A percentile compares a stretch with the other conserved stretches of the same genome.
These are phyloP conservation scores for Procambarus virginalis DNA, from an alignment of 1,140 invertebrate species.

Conservation along the genomic window DNA sequence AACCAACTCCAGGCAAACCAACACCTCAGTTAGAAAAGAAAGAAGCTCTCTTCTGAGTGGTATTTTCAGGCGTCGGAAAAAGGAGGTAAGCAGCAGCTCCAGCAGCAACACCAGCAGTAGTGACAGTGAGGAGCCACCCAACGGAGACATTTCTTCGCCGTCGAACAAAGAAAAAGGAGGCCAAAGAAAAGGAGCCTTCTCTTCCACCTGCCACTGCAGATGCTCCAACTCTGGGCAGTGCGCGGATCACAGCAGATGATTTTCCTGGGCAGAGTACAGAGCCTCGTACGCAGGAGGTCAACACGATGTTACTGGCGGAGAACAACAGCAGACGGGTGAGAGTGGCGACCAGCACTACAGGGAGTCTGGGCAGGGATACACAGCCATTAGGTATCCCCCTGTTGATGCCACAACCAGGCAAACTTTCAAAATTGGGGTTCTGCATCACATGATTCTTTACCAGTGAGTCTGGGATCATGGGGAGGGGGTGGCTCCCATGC, in stretches of 20 bases:
- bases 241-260: neutral
- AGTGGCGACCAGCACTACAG: conserved; percentile 14
- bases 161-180: conserved; percentile 40
- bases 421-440: conserved; percentile 50
- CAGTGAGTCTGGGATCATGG: conserved; percentile 56
- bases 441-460: conserved; percentile 65
- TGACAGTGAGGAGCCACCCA: conserved; percentile 34
- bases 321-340: conserved; percentile 20
- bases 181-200: conserved; percentile 43
- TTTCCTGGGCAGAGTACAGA: neutral
- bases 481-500: conserved; percentile 32
- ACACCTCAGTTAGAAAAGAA: conserved; percentile 34
- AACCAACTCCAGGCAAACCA: conserved; percentile 2
- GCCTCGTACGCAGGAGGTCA: neutral
- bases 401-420: conserved; percentile 42
- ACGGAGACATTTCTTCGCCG: conserved; percentile 29
- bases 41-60: conserved; percentile 55
- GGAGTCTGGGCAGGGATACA: conserved; percentile 29
- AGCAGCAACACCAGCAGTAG: conserved; percentile 41
- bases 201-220: conserved; percentile 30
- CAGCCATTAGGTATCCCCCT: conserved; percentile 66
- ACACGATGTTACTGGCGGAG: neutral
- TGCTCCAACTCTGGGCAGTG: neutral
- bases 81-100: conserved; percentile 36
- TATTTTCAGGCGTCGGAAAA: conserved; percentile 57